These are phyloP conservation scores for Pteropus rufus DNA, from an alignment of 2,797 vertebrate genomes.

Conservation along the genomic window DNA sequence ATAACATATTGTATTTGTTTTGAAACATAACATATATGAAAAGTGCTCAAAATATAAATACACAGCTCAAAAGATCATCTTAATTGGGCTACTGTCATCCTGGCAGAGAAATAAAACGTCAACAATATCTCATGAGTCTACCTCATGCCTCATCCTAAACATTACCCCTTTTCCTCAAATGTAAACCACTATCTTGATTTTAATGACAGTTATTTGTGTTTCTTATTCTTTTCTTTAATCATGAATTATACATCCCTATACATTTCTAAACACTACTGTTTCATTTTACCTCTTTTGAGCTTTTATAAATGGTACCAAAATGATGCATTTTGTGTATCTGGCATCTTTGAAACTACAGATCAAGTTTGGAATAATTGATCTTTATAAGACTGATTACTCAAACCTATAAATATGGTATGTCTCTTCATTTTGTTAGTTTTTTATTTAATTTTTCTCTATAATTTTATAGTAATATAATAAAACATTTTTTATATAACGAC, in stretches of 20 bases:
- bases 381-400: not conserved
- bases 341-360: not conserved
- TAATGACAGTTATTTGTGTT: not conserved
- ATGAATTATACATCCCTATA: not conserved
- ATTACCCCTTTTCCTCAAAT: not conserved
- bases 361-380: not conserved
- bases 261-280: not conserved
- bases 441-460: not conserved
- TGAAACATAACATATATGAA: not conserved
- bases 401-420: not conserved
- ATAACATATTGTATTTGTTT: not conserved
- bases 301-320: not conserved
- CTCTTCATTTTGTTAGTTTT: not conserved
- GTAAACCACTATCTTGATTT: not conserved
- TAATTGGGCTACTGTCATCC: not conserved
- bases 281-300: not conserved
- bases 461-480: not conserved
- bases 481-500: not conserved
- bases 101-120: not conserved
- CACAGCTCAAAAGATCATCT: not conserved
- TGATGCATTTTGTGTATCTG: not conserved
- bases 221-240: not conserved
- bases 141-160: not conserved
- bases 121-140: not conserved
- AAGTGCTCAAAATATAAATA: not conserved